Evolutionary conservation across 2,888 invertebrate genomes (phyloP).

Genomic region (Cosmopolites sordidus): DNA sequence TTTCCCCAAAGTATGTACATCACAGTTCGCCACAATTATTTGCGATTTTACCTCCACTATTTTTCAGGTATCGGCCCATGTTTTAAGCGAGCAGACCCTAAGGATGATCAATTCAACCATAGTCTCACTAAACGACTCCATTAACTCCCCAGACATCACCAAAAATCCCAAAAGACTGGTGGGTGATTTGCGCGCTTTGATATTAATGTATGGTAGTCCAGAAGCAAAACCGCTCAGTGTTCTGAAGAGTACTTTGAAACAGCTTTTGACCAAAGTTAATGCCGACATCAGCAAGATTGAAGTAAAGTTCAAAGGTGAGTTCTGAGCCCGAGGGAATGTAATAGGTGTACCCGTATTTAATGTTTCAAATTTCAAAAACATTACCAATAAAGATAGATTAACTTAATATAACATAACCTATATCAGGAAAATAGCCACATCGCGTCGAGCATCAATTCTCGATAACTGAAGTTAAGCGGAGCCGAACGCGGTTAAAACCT

Average conservation of each 20-base stretch:
- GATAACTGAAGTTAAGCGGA: too few species aligned
- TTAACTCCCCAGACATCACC: conserved; percentile 52
- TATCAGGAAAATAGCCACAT: too few species aligned
- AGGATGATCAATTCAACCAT: conserved; percentile 59
- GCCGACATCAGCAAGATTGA: conserved; percentile 33
- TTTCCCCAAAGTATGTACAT: conserved; percentile 72
- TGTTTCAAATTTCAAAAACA: too few species aligned
- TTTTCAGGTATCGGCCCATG: conserved; percentile 56
- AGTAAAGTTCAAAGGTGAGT: background rate
- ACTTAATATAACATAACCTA: too few species aligned
- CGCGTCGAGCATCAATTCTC: too few species aligned
- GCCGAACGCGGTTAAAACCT: too few species aligned
- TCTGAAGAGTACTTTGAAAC: conserved; percentile 41
- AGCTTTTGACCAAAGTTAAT: conserved; percentile 41
- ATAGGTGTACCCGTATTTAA: too few species aligned
- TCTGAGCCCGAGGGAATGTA: too few species aligned
- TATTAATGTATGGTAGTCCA: conserved; percentile 54
- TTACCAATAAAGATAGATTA: too few species aligned
- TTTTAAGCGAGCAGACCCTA: conserved; percentile 58
- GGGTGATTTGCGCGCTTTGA: conserved; percentile 56
- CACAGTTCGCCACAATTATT: too few species aligned
- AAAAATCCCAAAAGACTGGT: conserved; percentile 52
- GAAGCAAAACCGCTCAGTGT: conserved; percentile 43
- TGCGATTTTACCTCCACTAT: conserved; percentile 6
- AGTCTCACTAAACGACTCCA: conserved; percentile 55